A percentile compares a stretch with the other conserved stretches of the same genome.
Evolutionary conservation across 2,113 vertebrate species (phyloP).

Genomic region (Zapornia atra): DNA sequence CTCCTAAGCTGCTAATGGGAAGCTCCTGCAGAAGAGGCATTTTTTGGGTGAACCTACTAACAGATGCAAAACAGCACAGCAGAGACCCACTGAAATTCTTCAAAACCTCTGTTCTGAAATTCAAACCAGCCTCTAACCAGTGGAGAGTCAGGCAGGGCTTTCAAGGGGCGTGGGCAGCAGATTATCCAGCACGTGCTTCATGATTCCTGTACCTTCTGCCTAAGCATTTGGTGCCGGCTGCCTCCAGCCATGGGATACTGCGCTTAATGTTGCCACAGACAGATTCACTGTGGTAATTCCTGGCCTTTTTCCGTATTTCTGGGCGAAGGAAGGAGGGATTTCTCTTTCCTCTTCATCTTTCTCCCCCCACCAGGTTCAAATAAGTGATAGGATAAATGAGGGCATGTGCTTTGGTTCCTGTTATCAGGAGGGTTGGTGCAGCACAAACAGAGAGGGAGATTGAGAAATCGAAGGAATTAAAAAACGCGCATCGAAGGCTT

Average conservation of each 20-base stretch:
- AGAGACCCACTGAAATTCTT: conserved; percentile 51
- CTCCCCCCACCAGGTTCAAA: background rate
- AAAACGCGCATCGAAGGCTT: background rate
- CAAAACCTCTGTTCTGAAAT: conserved; percentile 17
- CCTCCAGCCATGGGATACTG: background rate
- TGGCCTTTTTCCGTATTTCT: background rate
- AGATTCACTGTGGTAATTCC: background rate
- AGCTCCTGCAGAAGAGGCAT: background rate
- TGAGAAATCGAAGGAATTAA: background rate
- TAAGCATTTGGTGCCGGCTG: background rate
- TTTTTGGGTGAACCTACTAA: conserved; percentile 14
- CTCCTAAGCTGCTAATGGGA: background rate
- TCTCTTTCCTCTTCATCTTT: background rate
- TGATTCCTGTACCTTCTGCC: background rate
- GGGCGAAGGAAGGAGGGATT: background rate
- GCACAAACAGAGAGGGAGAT: background rate
- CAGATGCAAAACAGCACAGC: background rate
- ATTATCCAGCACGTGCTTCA: background rate
- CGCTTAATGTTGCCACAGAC: accelerated
- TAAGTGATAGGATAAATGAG: background rate
- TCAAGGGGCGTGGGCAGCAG: background rate
- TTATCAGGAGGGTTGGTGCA: background rate
- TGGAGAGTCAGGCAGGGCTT: background rate
- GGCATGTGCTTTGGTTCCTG: background rate
- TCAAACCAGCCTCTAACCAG: background rate